These are phyloP conservation scores for Tanytarsus gracilentus DNA, from an alignment of 2,888 invertebrate species.

Conservation along the genomic window DNA sequence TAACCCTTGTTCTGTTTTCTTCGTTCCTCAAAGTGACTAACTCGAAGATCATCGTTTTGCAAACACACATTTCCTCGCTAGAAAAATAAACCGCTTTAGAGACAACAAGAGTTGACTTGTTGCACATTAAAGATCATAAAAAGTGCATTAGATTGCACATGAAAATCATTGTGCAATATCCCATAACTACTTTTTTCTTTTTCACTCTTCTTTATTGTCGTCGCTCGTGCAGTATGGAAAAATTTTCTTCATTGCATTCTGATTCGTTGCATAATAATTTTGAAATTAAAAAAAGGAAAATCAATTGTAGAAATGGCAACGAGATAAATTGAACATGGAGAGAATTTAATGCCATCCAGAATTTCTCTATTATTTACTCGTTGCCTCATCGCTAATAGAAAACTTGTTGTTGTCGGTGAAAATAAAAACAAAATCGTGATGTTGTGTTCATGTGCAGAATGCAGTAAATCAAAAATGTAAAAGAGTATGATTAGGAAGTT, in stretches of 20 bases:
- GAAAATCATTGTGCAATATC: neutral
- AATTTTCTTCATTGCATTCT: neutral
- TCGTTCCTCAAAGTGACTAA: too few species aligned
- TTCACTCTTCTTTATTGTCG: neutral
- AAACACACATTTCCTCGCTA: too few species aligned
- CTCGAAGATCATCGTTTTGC: too few species aligned
- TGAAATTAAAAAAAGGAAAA: too few species aligned
- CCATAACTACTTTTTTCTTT: conserved; percentile 5
- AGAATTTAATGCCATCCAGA: neutral
- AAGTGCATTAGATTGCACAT: conserved; percentile 13
- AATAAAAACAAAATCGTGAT: neutral
- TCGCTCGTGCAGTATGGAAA: neutral
- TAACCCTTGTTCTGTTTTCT: too few species aligned
- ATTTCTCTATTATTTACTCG: neutral
- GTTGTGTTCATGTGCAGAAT: neutral
- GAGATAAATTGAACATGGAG: too few species aligned
- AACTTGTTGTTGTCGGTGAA: neutral
- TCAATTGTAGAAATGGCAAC: conserved; percentile 3
- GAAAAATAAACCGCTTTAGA: too few species aligned
- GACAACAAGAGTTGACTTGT: neutral
- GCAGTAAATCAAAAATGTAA: conserved; percentile 9
- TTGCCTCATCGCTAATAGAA: neutral
- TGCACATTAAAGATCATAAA: conserved; percentile 10
- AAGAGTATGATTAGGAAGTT: too few species aligned
- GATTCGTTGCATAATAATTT: neutral